Base-by-base conservation (phyloP, 2,113 vertebrate species). In the Ellobius talpinus region DNA sequence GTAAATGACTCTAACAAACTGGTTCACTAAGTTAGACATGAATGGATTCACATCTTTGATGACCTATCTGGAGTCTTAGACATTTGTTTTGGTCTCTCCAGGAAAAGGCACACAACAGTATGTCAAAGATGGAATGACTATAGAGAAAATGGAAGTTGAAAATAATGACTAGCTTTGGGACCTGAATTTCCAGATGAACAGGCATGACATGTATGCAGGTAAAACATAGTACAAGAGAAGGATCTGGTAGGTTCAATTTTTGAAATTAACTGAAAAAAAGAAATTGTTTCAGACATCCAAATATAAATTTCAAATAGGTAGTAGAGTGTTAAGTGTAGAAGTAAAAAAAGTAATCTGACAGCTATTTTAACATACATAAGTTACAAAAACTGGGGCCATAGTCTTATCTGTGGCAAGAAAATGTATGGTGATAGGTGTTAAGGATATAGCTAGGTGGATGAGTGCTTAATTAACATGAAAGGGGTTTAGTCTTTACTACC, bases 201-300 rank as follows among this genome's bases (percentile, higher is more conserved):
- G 8, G 29, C 52, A 11, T 65, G 26, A 47, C 23, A 52, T 26
- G 63, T 47, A 36, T 21, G 26, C n/a, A 66, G 45, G 63, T 24
- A 70, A n/a, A 58, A 7, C 68, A n/a, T 50, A 50, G 4, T 45
- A 36, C 45, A 86, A 68, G 24, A 65, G 31, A 65, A 42, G 29
- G 70, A 5, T 79, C 91, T 31, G 11, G 66, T 50, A 72, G 45
- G 7, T 29, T 31, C 63, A 33, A 87, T 29, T 33, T 55, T 24
- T 45, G 12, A 87, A 26, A n/a, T 74, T 76, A 84, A 90, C 68
- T 85, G 82, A 88, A 97, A 97, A 68, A 8, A 66, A 36, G 47
- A 87, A 55, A 73, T 24, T 7, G 33, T 45, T 39, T 76, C 74
- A 10, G 19, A 19, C 12, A 74, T 47, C 39, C 52, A n/a, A 89